Base-by-base conservation (phyloP, 2,797 vertebrate species). In the Heliangelus exortis region DNA sequence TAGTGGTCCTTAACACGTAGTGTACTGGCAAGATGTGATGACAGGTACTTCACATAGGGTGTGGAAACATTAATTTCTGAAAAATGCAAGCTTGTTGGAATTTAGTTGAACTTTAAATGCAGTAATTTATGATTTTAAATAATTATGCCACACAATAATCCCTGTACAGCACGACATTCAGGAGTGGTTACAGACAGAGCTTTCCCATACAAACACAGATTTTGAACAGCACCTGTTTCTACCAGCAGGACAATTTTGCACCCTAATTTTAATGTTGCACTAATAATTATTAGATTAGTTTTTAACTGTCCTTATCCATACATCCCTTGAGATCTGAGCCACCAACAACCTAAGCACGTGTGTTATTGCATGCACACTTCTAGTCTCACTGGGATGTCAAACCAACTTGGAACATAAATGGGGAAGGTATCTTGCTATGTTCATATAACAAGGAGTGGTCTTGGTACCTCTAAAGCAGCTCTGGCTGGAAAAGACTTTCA, bases 271-370 rank as follows among this genome's bases (percentile, higher is more conserved):
- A 78, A 54, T 1, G 1, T 22, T 80, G 72, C 8, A 12, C 43
- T 93, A 69, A 87, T 63, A 95, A 90, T 86, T n/a, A 74, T 34
- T 48, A 73, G 58, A 84, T 88, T 69, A 90, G 74, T 31, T 80
- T 81, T 88, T 73, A 84, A 84, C 45, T 80, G 45, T 25, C 61
- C 66, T 68, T 69, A 31, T 14, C 55, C 68, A 33, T 28, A 26
- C 4, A 1, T 21, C 68, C 85, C 61, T 29, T 54, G 72, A 78
- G 68, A 82, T 73, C 0, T 75, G 86, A 93, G 54, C 65, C 67
- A 77, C 82, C 59, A 91, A 41, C 33, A 73, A 15, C 21, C 33
- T 12, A 45, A 61, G 71, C 59, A 73, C 47, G 3, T 9, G 50
- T 47, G 57, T 77, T 84, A 76, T 34, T 2, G 6, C 23, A 45